Evolutionary conservation across 2,797 vertebrate genomes (phyloP).

Genomic region (Sciurus vulgaris): DNA sequence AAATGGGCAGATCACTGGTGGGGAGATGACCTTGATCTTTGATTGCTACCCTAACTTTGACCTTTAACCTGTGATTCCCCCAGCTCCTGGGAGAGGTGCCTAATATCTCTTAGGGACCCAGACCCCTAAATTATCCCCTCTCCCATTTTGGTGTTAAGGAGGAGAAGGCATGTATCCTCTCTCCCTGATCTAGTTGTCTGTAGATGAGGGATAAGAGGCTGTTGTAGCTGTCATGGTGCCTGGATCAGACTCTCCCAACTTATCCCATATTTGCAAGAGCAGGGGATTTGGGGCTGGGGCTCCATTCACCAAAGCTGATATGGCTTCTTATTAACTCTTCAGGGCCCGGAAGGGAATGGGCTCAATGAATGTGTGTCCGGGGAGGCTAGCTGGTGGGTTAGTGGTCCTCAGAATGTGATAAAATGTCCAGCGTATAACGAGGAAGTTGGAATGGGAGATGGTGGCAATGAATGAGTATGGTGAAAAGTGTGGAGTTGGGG

Average conservation of each 20-base stretch:
- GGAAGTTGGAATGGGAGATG: slow-evolving; percentile 54
- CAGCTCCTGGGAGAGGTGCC: slow-evolving; percentile 71
- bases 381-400: slow-evolving; percentile 58
- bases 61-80: slow-evolving; percentile 80
- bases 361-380: slow-evolving; percentile 48
- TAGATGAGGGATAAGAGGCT: slow-evolving; percentile 62
- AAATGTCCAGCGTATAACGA: not conserved
- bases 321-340: slow-evolving; percentile 14
- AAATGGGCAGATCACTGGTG: slow-evolving; percentile 73
- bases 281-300: slow-evolving; percentile 34
- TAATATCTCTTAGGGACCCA: slow-evolving; percentile 75
- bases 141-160: slow-evolving; percentile 57
- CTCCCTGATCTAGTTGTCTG: slow-evolving; percentile 53
- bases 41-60: slow-evolving; percentile 83
- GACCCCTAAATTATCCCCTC: slow-evolving; percentile 56
- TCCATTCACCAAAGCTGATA: slow-evolving; percentile 71
- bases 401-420: slow-evolving; percentile 43
- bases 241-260: not conserved
- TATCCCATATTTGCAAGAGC: slow-evolving; percentile 28
- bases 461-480: not conserved
- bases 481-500: slow-evolving; percentile 16
- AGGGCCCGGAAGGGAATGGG: slow-evolving; percentile 34
- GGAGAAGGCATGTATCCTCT: slow-evolving; percentile 50
- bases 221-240: not conserved
- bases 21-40: slow-evolving; percentile 81